These are phyloP conservation scores for Atta texana DNA, from an alignment of 1,140 invertebrate genomes.

Conservation along the genomic window DNA sequence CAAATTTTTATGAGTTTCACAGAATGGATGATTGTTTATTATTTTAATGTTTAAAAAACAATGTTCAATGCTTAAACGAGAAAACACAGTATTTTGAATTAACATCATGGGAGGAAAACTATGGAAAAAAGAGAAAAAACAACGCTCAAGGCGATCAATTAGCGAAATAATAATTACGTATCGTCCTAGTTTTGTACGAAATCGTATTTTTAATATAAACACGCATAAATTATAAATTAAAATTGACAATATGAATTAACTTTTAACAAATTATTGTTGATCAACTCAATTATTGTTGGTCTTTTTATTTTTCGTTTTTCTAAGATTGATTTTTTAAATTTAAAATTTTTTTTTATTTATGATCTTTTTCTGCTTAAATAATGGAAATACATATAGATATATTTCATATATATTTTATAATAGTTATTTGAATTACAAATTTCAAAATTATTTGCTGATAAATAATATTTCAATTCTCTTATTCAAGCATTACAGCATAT, in stretches of 20 bases:
- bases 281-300: too few species aligned
- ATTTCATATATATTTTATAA: not conserved
- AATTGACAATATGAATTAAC: not conserved
- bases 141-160: conserved; percentile 17
- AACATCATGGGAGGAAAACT: not conserved
- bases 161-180: conserved; percentile 23
- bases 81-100: conserved; percentile 28
- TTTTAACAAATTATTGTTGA: not conserved
- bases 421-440: not conserved
- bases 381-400: not conserved
- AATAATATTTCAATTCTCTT: not conserved
- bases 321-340: not conserved
- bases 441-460: not conserved
- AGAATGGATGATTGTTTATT: conserved; percentile 26
- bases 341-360: not conserved
- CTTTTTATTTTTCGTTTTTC: not conserved
- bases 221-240: not conserved
- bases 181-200: not conserved
- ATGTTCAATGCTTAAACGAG: conserved; percentile 11
- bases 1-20: not conserved
- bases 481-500: not conserved
- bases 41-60: conserved; percentile 36
- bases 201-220: not conserved
- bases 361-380: not conserved
- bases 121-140: conserved; percentile 21